Conservation (phyloP, 1,140 invertebrate species). For the Lysiphlebus fabarum region DNA sequence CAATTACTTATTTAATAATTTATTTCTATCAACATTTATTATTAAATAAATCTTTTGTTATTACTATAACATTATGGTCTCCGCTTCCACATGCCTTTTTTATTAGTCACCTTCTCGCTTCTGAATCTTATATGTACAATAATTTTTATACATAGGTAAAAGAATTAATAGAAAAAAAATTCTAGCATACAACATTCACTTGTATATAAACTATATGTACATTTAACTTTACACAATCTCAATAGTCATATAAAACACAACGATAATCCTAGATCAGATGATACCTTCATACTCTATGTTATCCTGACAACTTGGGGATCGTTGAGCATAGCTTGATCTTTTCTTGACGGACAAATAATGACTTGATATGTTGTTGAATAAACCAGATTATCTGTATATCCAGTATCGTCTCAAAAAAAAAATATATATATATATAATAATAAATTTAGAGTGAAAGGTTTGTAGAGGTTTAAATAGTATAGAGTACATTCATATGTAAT, state of each 20-base stretch:
- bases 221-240: too few species aligned
- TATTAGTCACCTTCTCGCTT: conserved; percentile 24
- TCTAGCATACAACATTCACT: too few species aligned
- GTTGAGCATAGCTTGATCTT: conserved; percentile 48
- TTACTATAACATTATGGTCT: conserved; percentile 18
- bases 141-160: too few species aligned
- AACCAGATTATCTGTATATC: not conserved
- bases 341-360: conserved; percentile 39
- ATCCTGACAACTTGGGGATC: conserved; percentile 38
- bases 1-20: not conserved
- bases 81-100: conserved; percentile 17
- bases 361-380: conserved; percentile 6
- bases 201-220: too few species aligned
- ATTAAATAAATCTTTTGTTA: conserved; percentile 5
- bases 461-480: too few species aligned
- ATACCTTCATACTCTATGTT: conserved; percentile 37
- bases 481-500: too few species aligned
- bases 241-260: conserved; percentile 33
- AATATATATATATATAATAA: too few species aligned
- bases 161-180: too few species aligned
- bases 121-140: too few species aligned
- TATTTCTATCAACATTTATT: not conserved
- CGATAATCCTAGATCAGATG: conserved; percentile 43
- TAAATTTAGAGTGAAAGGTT: too few species aligned
- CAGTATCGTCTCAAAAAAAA: too few species aligned